Conservation (phyloP, 1,140 invertebrate species). For the Lutraria rhynchaena region DNA sequence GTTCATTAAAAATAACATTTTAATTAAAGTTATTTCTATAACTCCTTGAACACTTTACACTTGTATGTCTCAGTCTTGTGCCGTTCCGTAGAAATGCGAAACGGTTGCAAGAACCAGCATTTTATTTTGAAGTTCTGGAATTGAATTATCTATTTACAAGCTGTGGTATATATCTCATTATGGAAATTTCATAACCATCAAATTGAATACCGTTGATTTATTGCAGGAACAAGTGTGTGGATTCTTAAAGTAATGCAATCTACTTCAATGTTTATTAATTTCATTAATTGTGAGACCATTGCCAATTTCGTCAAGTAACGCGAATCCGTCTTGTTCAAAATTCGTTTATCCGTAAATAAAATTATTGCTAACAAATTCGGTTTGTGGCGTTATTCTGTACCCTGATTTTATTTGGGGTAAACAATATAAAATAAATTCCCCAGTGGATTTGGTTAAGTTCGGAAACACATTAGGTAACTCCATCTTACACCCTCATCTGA, state of each 20-base stretch:
- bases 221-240: background rate
- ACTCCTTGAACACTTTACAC: too few species aligned
- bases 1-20: too few species aligned
- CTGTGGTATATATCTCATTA: slow-evolving; percentile 32
- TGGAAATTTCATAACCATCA: slow-evolving; percentile 51
- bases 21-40: too few species aligned
- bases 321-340: slow-evolving; percentile 47
- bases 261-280: slow-evolving; percentile 53
- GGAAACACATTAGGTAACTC: slow-evolving; percentile 46
- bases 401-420: slow-evolving; percentile 50
- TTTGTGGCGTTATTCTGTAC: slow-evolving; percentile 31
- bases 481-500: slow-evolving; percentile 26
- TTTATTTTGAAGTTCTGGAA: slow-evolving; percentile 32
- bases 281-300: slow-evolving; percentile 50
- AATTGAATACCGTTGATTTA: slow-evolving; percentile 50
- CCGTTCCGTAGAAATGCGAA: background rate
- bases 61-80: too few species aligned
- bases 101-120: slow-evolving; percentile 1
- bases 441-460: slow-evolving; percentile 31
- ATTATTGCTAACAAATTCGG: slow-evolving; percentile 62
- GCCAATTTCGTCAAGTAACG: slow-evolving; percentile 28
- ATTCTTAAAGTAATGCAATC: slow-evolving; percentile 48
- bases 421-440: slow-evolving; percentile 52
- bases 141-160: slow-evolving; percentile 47
- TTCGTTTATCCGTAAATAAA: slow-evolving; percentile 58